Conservation (phyloP, 2,888 invertebrate genomes). For the Epinotia demarniana region DNA sequence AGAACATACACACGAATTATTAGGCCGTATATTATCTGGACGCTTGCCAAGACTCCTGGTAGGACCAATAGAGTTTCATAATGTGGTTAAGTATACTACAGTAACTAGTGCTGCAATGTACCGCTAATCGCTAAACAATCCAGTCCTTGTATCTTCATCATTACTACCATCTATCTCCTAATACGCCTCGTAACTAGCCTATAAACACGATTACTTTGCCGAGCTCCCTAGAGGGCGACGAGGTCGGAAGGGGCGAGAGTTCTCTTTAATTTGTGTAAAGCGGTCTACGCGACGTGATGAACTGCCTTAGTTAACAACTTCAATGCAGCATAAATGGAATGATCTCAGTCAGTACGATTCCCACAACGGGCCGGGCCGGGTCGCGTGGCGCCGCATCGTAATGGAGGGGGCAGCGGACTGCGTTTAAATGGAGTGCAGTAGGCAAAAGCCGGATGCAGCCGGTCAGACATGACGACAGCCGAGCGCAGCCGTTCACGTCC, state of each 20-base stretch:
- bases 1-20: no score
- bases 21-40: no score
- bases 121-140: neutral
- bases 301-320: constrained; percentile 22
- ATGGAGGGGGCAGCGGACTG: no score
- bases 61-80: no score
- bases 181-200: constrained; percentile 15
- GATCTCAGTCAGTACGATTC: neutral
- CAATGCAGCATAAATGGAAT: neutral
- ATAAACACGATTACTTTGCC: constrained; percentile 24
- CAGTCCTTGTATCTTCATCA: neutral
- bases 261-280: constrained; percentile 29
- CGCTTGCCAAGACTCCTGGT: neutral
- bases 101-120: no score
- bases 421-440: no score
- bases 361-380: no score
- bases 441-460: no score
- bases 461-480: no score
- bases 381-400: no score
- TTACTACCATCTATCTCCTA: neutral
- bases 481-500: no score
- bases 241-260: constrained; percentile 26
- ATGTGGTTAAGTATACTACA: no score
- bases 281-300: constrained; percentile 27
- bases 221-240: constrained; percentile 13